Evolutionary conservation across 1,140 invertebrate species (phyloP), one percentile per base, ranked within the genome.

Genomic region (Cephus cinctus): DNA sequence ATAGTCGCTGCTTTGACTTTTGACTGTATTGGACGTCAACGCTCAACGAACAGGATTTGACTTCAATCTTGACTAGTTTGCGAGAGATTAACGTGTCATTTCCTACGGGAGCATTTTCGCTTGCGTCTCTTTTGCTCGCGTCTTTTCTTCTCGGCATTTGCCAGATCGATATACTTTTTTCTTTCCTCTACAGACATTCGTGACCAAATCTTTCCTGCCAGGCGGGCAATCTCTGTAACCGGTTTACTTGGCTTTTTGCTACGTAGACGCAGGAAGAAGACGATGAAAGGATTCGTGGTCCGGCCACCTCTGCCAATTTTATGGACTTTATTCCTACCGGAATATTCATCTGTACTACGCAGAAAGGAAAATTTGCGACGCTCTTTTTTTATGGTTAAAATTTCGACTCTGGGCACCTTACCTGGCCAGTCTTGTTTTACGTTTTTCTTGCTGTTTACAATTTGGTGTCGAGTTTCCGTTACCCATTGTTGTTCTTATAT

Each of bases 131-230:
- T 40, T 19, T 44, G 47, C 9, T 54, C 44, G 5, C 70, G 59
- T 12, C 69, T 56, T 18, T 49, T 64, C 36, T 66, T 76, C 21
- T 73, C 74, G 3, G 51, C 61, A 5, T 63, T 59, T 0, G 74
- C 74, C 0, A 75, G 27, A 6, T 73, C 63, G 4, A 76, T 53
- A 16, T 76, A 76, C 32, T 74, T 76, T 23, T 65, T 55, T 21
- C 67, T 63, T 23, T 73, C 62, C 3, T 65, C 54, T 0, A 40
- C 20, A 0, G 49, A 58, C 63, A 76, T 70, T 19, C 38, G 47
- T 0, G 58, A 15, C 74, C 74, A 76, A 4, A 60, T 40, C 54
- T 65, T 66, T 0, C 74, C 73, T 3, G 74, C 74, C 0, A 63
- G 38, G 4, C 60, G 39, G 1, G 74, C 73, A n/a, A 75, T 46